Evolutionary conservation across 2,797 vertebrate species (phyloP).

Genomic region (Chelidonichthys spinosus): DNA sequence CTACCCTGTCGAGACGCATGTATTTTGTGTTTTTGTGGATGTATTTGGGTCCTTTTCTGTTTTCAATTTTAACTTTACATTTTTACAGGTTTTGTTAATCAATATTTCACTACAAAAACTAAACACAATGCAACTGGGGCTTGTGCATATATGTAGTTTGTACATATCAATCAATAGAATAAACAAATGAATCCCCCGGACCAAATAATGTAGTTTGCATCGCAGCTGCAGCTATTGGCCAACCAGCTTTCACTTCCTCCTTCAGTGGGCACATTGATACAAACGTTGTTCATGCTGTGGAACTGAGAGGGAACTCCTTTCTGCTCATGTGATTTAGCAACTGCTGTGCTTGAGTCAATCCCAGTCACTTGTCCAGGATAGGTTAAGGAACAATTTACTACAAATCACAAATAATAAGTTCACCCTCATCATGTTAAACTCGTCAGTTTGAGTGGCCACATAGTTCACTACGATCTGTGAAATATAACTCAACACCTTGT

Average conservation of each 20-base stretch:
- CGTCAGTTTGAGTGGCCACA: not conserved
- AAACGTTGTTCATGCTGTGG: conserved; percentile 34
- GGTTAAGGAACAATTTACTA: conserved; percentile 6
- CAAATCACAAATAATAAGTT: not conserved
- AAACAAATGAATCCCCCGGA: not conserved
- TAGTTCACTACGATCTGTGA: not conserved
- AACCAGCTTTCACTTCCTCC: conserved; percentile 64
- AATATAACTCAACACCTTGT: not conserved
- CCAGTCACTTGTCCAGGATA: not conserved
- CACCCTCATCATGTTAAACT: not conserved
- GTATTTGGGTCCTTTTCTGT: no score
- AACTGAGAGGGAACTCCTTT: conserved; percentile 65
- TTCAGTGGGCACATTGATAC: conserved; percentile 25
- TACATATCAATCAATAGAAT: not conserved
- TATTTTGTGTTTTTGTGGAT: no score
- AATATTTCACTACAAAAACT: no score
- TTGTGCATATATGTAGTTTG: no score
- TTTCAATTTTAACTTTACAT: no score
- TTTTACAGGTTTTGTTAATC: no score
- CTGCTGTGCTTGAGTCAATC: not conserved
- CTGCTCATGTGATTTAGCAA: conserved; percentile 28
- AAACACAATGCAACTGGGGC: no score
- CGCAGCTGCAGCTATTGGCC: conserved; percentile 31
- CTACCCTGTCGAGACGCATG: not conserved
- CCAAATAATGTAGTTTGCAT: not conserved